Evolutionary conservation across 2,888 invertebrate genomes (phyloP).

Genomic region (Plebejus argus): DNA sequence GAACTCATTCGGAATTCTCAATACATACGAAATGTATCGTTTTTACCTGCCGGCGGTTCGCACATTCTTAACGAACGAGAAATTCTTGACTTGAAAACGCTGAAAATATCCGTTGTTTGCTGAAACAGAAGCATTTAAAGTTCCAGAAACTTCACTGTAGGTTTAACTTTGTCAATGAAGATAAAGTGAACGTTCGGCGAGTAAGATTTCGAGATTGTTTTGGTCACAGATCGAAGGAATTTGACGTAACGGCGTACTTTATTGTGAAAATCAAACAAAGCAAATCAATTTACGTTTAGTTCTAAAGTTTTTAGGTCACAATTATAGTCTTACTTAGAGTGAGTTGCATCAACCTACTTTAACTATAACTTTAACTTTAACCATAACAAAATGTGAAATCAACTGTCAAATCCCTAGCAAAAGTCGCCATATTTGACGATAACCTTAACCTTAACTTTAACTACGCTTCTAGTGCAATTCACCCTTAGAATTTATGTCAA

Average conservation of each 20-base stretch:
- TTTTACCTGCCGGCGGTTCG: not conserved
- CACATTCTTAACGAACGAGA: constrained; percentile 22
- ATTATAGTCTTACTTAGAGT: too few relatives aligned
- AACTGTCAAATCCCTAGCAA: too few relatives aligned
- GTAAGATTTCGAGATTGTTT: constrained; percentile 20
- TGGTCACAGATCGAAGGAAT: not conserved
- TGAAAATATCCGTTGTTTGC: constrained; percentile 10
- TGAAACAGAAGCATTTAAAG: constrained; percentile 24
- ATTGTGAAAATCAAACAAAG: not conserved
- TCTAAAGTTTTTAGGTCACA: too few relatives aligned
- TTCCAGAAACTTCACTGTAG: constrained; percentile 23
- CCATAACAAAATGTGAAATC: too few relatives aligned
- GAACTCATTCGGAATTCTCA: not conserved
- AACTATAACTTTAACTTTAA: too few relatives aligned
- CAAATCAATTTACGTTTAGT: too few relatives aligned
- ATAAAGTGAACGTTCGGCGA: constrained; percentile 19
- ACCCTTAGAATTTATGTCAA: too few relatives aligned
- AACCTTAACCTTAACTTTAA: too few relatives aligned
- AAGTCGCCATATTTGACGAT: too few relatives aligned
- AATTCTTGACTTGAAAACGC: not conserved
- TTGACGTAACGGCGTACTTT: not conserved
- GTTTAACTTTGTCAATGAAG: constrained; percentile 30
- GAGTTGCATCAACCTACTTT: too few relatives aligned
- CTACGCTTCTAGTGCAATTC: too few relatives aligned
- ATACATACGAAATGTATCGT: constrained; percentile 4